Base-by-base conservation (phyloP, 1,140 invertebrate genomes). In the Euschistus heros region DNA sequence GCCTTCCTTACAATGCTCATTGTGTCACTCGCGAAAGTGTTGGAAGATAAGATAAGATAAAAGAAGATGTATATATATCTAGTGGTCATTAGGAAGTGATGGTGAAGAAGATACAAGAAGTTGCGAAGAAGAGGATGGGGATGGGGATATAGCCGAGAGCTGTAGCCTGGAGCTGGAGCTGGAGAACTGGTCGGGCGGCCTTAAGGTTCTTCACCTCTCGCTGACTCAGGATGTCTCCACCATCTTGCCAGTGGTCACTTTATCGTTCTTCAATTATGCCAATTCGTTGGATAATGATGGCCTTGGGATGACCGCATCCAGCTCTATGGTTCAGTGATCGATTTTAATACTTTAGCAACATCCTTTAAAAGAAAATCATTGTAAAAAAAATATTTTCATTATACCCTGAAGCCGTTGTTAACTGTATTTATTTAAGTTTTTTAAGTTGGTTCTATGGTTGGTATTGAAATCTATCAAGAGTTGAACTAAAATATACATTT, bases 141-240 rank as follows among this genome's bases (percentile, higher is more conserved):
- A n/a, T 20, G 44, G n/a, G 44, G 44, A 46, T 10, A n/a, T 13
- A 46, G 44, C 10, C n/a, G n/a, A n/a, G 44, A 46, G 44, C 10
- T 13, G 44, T 10, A 46, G 44, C 10, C 44, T 10, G 44, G 10
- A 37, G 4, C 33, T 37, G 10, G 13, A 13, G 33, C 13, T 37
- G 33, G 6, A 37, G 33, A 37, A 37, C 33, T 37, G 8, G 33
- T 37, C 33, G 33, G 33, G 8, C 4, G 50, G 50, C 50, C 50
- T 54, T 54, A 26, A 54, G 50, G 50, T 54, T 26, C 50, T 54
- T 54, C 18, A 54, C 50, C 50, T 26, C 15, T 26, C 50, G n/a
- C 50, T 26, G 18, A 26, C 24, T 26, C 50, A 22, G 15, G 24
- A 7, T 54, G 50, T 54, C 50, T 7, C 24, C 50, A 2, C 15